phyloP scores from a whole-genome alignment of 2,888 invertebrate species.

The Hyles lineata region DNA sequence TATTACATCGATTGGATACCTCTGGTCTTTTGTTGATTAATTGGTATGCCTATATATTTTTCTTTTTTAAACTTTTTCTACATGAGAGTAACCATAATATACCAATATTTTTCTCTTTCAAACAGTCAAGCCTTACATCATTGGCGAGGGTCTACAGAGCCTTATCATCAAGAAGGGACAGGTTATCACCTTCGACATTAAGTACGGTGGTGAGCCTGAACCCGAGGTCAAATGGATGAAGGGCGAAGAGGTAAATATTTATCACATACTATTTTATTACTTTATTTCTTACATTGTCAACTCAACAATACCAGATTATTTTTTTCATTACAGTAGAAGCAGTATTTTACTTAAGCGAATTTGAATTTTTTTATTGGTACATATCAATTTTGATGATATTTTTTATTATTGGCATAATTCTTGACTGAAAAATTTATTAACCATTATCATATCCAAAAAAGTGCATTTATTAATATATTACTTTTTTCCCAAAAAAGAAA shows the following conservation, averaged over 20 bases:
- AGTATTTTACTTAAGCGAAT: not conserved
- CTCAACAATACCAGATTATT: conserved; percentile 11
- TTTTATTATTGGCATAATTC: not conserved
- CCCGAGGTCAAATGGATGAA: conserved; percentile 96
- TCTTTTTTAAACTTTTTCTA: too few species aligned
- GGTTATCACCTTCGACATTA: conserved; percentile 96
- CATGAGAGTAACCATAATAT: too few species aligned
- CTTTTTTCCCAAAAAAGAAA: conserved; percentile 86
- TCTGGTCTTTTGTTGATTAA: too few species aligned
- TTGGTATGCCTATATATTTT: too few species aligned
- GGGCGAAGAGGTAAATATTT: conserved; percentile 88
- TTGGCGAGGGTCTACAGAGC: conserved; percentile 93
- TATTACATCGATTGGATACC: too few species aligned
- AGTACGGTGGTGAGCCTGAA: conserved; percentile 98
- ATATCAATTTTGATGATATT: not conserved
- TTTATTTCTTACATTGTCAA: conserved; percentile 19
- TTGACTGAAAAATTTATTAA: not conserved
- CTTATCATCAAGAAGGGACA: conserved; percentile 98
- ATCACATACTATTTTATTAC: conserved; percentile 41
- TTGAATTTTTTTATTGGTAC: not conserved
- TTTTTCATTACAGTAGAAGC: conserved; percentile 13
- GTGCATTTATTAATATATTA: conserved; percentile 47
- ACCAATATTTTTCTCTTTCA: conserved; percentile 18
- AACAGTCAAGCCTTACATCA: conserved; percentile 97
- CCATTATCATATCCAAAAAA: not conserved